Evolutionary conservation across 2,797 vertebrate genomes (phyloP), one percentile per base, ranked within the genome.

Genomic region (Steatocranus sp.): DNA sequence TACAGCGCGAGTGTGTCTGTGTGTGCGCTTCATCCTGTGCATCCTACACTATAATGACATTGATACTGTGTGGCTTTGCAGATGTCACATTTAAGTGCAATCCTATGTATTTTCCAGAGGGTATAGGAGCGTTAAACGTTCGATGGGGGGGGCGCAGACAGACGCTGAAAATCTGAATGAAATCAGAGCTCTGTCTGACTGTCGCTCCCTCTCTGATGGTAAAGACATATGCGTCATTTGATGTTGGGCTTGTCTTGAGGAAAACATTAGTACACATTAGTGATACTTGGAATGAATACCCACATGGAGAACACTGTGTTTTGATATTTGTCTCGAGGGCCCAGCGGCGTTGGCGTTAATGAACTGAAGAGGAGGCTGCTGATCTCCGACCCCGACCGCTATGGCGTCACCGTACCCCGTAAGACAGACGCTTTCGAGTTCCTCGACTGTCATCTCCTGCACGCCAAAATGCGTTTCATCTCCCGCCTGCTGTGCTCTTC

Each of bases 351-450:
- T 76, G 95, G 96, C 80, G 88, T 96, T 6, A 95, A 82, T 20
- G 94, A 96, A 76, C 87, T 96, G 85, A 96, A 96, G 93, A 95
- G 89, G 89, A 95, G 94, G 90, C 93, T 96, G 51, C 88, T 96
- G 85, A 90, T 96, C 84, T 96, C 94, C 3, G 91, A 97, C 82
- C 94, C 95, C 1, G 93, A 96, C 86, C 88, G 18, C 86, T 96
- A 93, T 54, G 88, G 93, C 46, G 89, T 95, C 83, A 81, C 93
- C 3, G 84, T 96, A 11, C 96, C 95, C 17, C 34, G 96, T 96
- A 91, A 96, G 95, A 61, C 48, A 46, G 56, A 79, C 63, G 5
- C 75, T 53, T 41, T 70, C 36, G 10, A 46, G 51, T 76, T 81
- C 73, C 43, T 30, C 20, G 56, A 20, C 20, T 17, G 75, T 78